phyloP scores from a whole-genome alignment of 2,113 vertebrate species.

The Odobenus rosmarus region DNA sequence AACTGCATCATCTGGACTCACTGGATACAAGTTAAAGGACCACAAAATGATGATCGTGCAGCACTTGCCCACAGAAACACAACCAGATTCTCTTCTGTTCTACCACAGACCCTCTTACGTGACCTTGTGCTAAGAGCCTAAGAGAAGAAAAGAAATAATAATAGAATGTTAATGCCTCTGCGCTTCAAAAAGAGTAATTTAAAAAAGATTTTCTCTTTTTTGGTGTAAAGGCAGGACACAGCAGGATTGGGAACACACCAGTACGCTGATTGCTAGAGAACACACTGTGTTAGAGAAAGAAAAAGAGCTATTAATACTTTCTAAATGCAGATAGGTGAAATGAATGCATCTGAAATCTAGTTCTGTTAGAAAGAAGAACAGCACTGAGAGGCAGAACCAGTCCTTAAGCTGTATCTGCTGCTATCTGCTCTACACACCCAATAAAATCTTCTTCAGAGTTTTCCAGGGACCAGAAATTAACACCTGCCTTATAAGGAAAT shows the following conservation, averaged over 20 bases:
- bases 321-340: background rate
- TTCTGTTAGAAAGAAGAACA: conserved; percentile 12
- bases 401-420: background rate
- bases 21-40: background rate
- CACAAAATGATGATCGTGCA: background rate
- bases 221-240: conserved; percentile 42
- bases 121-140: background rate
- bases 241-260: conserved; percentile 5
- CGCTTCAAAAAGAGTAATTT: conserved; percentile 28
- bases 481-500: background rate
- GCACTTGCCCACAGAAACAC: background rate
- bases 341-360: conserved; percentile 29
- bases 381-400: background rate
- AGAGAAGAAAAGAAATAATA: conserved; percentile 49
- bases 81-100: background rate
- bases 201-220: conserved; percentile 48
- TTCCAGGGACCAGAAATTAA: background rate
- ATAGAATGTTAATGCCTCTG: conserved; percentile 41
- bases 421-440: background rate
- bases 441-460: conserved; percentile 11
- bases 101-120: background rate
- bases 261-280: background rate
- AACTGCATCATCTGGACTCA: background rate
- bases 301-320: conserved; percentile 59
- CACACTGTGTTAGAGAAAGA: conserved; percentile 42